phyloP scores from a whole-genome alignment of 2,113 vertebrate species.

The Acinonyx jubatus region DNA sequence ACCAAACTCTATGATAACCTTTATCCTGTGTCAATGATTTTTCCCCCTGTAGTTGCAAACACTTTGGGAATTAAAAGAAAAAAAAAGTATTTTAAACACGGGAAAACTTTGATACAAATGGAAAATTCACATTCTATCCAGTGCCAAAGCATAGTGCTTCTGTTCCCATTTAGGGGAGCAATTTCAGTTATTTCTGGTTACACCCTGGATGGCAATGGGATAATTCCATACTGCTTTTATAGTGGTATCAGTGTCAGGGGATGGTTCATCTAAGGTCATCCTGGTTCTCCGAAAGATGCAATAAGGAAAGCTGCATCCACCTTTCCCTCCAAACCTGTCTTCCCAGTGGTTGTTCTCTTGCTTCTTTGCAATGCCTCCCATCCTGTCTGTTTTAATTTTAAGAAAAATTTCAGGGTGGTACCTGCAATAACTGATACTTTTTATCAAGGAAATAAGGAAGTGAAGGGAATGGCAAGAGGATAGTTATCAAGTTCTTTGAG shows the following conservation, averaged over 20 bases:
- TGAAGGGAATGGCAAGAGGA: neutral
- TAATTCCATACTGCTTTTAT: neutral
- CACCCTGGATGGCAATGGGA: neutral
- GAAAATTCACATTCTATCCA: constrained; percentile 38
- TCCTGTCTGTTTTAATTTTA: neutral
- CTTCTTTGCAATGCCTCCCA: neutral
- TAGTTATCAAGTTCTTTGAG: neutral
- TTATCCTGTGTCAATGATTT: constrained; percentile 14
- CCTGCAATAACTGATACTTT: neutral
- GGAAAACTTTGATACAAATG: constrained; percentile 39
- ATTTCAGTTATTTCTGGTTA: constrained; percentile 23
- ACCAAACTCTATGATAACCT: neutral
- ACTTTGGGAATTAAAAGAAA: neutral
- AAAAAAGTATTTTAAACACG: neutral
- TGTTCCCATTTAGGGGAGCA: neutral
- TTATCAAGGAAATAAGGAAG: constrained; percentile 34
- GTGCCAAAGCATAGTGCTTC: neutral
- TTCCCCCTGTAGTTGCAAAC: neutral
- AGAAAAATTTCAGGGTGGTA: neutral
- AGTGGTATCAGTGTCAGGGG: neutral
- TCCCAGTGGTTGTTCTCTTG: neutral
- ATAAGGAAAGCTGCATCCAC: neutral
- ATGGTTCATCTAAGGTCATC: neutral
- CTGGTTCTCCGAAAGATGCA: neutral
- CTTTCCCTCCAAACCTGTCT: neutral